Conservation (phyloP, 2,888 invertebrate genomes). For the Cyclophora albipunctata region DNA sequence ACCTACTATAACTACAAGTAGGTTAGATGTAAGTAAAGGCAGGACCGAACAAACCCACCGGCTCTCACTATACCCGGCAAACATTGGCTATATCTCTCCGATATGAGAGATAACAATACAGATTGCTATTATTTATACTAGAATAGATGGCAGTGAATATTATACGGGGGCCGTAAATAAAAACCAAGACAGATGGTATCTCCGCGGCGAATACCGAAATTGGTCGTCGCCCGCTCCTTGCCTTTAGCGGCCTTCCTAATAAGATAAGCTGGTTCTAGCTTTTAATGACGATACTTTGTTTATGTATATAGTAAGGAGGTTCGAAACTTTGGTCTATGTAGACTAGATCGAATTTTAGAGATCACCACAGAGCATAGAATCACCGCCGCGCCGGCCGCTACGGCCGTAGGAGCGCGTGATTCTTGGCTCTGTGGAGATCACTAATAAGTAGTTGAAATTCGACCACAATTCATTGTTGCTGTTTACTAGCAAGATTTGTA, state of each 20-base stretch:
- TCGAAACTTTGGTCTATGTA: neutral
- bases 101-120: conserved; percentile 42
- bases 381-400: no score
- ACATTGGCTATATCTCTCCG: conserved; percentile 26
- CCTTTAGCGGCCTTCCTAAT: conserved; percentile 25
- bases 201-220: conserved; percentile 32
- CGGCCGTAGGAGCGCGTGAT: no score
- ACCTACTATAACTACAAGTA: no score
- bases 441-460: no score
- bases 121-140: conserved; percentile 47
- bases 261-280: conserved; percentile 26
- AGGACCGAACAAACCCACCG: no score
- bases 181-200: conserved; percentile 50
- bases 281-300: conserved; percentile 11
- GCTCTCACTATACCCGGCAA: no score
- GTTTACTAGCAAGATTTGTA: no score
- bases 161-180: conserved; percentile 48
- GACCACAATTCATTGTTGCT: no score
- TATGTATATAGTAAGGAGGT: conserved; percentile 1
- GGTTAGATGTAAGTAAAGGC: no score
- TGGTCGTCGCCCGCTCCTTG: conserved; percentile 28
- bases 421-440: no score
- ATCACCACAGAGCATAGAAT: no score
- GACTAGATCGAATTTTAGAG: no score
- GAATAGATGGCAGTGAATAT: conserved; percentile 43